These are phyloP conservation scores for Tapera naevia DNA, from an alignment of 2,797 vertebrate species.

Conservation along the genomic window DNA sequence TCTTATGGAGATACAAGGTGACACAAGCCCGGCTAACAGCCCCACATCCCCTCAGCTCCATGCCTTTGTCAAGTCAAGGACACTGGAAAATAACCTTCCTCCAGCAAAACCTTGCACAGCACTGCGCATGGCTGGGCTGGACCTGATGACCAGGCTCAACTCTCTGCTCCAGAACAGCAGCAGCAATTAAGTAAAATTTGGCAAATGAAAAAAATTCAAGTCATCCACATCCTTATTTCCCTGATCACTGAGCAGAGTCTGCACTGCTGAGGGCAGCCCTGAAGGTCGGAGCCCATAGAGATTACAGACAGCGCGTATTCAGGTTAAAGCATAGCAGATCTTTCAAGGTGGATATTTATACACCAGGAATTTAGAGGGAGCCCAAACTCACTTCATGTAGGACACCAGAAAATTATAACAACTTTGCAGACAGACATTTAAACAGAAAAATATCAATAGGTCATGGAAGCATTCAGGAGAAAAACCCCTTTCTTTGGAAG, in stretches of 20 bases:
- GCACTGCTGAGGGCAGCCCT: neutral
- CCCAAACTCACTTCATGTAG: neutral
- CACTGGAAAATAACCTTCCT: neutral
- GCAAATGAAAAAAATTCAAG: neutral
- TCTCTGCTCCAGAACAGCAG: neutral
- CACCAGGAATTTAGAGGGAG: neutral
- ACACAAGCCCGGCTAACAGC: fast-evolving
- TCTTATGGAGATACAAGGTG: fast-evolving
- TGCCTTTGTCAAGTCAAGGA: neutral
- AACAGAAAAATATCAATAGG: constrained; percentile 8
- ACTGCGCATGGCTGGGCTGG: neutral
- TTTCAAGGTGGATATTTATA: neutral
- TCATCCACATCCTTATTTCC: neutral
- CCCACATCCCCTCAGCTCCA: neutral
- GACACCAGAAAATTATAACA: neutral
- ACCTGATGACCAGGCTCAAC: neutral
- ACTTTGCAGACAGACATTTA: neutral
- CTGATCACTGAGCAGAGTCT: neutral
- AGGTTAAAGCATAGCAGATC: neutral
- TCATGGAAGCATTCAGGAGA: constrained; percentile 12
- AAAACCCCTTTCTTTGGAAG: neutral
- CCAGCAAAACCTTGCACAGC: neutral
- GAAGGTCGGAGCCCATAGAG: neutral
- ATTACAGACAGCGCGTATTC: neutral
- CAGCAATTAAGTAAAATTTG: neutral